Evolutionary conservation across 2,888 invertebrate genomes (phyloP), one percentile per base, ranked within the genome.

Genomic region (Catocala fraxini): DNA sequence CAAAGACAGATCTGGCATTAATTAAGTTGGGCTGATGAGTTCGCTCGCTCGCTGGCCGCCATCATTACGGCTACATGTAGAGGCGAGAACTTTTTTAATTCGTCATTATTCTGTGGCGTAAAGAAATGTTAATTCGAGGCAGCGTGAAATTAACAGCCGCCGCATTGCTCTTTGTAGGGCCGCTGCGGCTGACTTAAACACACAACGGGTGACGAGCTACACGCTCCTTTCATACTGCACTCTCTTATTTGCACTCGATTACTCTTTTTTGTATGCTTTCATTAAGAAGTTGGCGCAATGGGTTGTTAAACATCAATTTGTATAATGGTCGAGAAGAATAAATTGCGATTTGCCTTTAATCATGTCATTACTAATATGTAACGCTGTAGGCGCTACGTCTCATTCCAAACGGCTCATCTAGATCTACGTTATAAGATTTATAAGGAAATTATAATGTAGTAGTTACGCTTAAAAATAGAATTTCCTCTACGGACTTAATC

Each of bases 51-150:
- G 79, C 80, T 83, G 82, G 79, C 84, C 80, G 87, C 85, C 88
- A 87, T 92, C 93, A 93, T 93, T 93, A 93, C 87, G 81, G 84
- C 85, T 86, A 85, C 91, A 92, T 93, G 91, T 92, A 89, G 89
- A 89, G 87, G 87, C 89, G 89, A 91, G 93, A 89, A 84, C 87
- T 89, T 93, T 94, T 93, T 93, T 93, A 93, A 94, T 94, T 94
- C 90, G 91, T 94, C 91, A 93, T 94, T 94, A 94, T 93, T 92
- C 89, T 91, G 90, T 93, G 93, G 94, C 94, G 94, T 93, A 94
- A 94, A 94, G 94, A 94, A 94, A 95, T 94, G 94, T 95, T 94
- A 94, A 94, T 94, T 94, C 90, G 93, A 94, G 91, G 89, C 92
- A 87, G 93, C 94, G 94, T 94, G 94, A 94, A 94, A 94, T 94